Base-by-base conservation (phyloP, 2,888 invertebrate genomes). In the Monochamus alternatus region DNA sequence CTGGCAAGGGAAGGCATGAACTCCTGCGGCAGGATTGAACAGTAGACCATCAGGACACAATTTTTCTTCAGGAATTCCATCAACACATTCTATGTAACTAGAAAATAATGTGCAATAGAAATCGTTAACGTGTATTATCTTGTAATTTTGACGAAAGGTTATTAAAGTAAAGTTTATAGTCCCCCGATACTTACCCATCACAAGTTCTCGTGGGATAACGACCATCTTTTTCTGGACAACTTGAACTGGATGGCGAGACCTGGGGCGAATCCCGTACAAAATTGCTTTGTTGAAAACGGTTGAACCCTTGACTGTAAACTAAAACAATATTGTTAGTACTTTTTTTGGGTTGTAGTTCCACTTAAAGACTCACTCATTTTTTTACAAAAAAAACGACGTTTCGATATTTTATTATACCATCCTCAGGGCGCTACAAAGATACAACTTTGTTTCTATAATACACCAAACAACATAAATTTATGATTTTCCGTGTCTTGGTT, bases 1-100 rank as follows among this genome's bases (percentile, higher is more conserved):
- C 83, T 94, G 93, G 86, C 97, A 97, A 3, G 95, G 95, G 86
- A 94, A 95, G 22, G 91, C 91, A 75, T 92, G 92, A 82, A 91
- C 90, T 31, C 92, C 92, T 3, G 91, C 90, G 65, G 94, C 92
- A 5, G 94, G 92, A 85, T 96, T 95, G 89, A 93, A 96, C 0
- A 94, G 90, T 30, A 96, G 90, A 55, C 96, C 96, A 84, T 97
- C 96, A 0, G 96, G 94, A 80, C 97, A 97, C 3, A 93, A 87
- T 84, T 95, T 94, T 86, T 95, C 93, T 86, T 94, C 93, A 0
- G 93, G 90, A 4, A 94, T 92, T 22, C 96, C 96, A 81, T 96
- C 93, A 87, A 92, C 87, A 81, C 91, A 91, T 81, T 90, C 89
- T 47, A 90, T 88, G 84, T 90, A 91, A 3, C 88, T 88, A 73